Base-by-base conservation (phyloP, 1,140 invertebrate species). In the Ceratina japonica region DNA sequence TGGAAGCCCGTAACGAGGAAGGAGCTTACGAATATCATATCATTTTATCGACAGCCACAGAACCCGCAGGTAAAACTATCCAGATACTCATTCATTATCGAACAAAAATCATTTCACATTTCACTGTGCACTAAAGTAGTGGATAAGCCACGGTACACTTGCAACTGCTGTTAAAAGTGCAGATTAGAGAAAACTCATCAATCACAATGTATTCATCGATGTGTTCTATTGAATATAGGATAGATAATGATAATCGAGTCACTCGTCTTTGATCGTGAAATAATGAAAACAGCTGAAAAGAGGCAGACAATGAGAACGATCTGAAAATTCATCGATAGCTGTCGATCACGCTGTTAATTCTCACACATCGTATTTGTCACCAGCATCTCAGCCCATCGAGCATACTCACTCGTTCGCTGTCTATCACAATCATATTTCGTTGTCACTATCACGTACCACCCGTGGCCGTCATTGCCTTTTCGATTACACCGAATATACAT, bases 41-140 rank as follows among this genome's bases (percentile, higher is more conserved):
- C 59, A 88, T 93, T 59, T 94, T 97, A 81, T 96, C 95, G 80
- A 95, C 95, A 18, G 94, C 94, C 88, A 92, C 95, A 58, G 95
- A 95, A 91, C 95, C 95, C 7, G 93, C 94, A 91, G 95, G 95
- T 96, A 90, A 92, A 88, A 88, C 73, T 83, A 58, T 73, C 16
- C 16, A 4, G 20, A 66, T 16, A 22, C n/a, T 66, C 37, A 22
- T 37, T 2, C 7, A 51, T 66, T 70, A 56, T 16, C 49, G 31
- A 12, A 54, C 22, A n/a, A 20, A n/a, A 56, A 16, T 56, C 1
- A 56, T 56, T 56, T 56, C 56, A 59, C 22, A 22, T n/a, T n/a
- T n/a, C 76, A 75, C 44, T 16, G 18, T 37, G 78, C 72, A 75
- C 49, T 3, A 18, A 20, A 61, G 52, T 74, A 79, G 70, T 16